A percentile compares a stretch with the other conserved stretches of the same genome.
phyloP scores from a whole-genome alignment of 2,797 vertebrate species.

The Pygocentrus nattereri region DNA sequence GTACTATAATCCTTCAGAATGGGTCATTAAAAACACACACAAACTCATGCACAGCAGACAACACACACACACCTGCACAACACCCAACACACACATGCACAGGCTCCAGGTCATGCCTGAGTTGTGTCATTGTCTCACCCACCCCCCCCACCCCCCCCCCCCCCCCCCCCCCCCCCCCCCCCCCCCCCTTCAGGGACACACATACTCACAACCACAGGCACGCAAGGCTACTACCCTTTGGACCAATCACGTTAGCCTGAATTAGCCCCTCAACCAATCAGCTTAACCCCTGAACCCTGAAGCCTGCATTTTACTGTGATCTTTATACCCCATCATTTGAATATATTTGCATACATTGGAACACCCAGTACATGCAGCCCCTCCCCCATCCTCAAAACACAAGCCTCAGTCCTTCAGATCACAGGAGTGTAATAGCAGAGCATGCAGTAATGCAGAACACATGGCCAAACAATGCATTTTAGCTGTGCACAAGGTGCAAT shows the following conservation, averaged over 20 bases:
- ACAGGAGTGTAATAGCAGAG: not conserved
- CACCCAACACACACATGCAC: not conserved
- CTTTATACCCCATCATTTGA: conserved; percentile 57
- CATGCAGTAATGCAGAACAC: not conserved
- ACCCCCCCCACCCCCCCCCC: too few relatives aligned
- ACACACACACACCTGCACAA: conserved; percentile 21
- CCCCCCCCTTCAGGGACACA: conserved; percentile 36
- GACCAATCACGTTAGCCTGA: conserved; percentile 34
- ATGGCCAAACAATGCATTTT: not conserved
- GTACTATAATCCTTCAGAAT: not conserved
- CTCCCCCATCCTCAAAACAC: conserved; percentile 7
- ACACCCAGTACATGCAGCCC: conserved; percentile 8
- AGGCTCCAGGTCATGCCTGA: conserved; percentile 37
- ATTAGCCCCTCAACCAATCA: conserved; percentile 60
- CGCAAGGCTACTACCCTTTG: conserved; percentile 42
- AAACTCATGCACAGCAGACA: not conserved
- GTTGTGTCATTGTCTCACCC: conserved; percentile 40
- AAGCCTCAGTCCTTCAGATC: not conserved
- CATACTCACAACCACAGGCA: conserved; percentile 48
- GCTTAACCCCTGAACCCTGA: conserved; percentile 44
- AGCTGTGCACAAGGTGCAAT: not conserved
- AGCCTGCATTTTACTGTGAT: conserved; percentile 53
- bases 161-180: too few relatives aligned
- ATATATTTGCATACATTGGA: conserved; percentile 69
- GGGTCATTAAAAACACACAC: not conserved